phyloP scores from a whole-genome alignment of 2,113 vertebrate genomes.

The Poeciliopsis turrubarensis region DNA sequence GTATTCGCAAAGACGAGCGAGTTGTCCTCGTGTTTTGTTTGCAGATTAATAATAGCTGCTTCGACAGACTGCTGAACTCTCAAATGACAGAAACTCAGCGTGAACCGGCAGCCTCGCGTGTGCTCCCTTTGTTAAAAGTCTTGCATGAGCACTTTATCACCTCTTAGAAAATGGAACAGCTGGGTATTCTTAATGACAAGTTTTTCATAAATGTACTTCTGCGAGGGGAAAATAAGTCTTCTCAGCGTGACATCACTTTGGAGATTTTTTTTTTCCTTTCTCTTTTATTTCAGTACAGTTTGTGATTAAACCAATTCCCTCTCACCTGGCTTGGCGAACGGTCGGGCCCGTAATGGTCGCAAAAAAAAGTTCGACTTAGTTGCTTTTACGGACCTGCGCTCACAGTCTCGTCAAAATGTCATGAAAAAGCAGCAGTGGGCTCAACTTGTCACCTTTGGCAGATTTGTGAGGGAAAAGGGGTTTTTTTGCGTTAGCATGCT shows the following conservation, averaged over 20 bases:
- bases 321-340: conserved; percentile 5
- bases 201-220: conserved; percentile 34
- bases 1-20: conserved; percentile 25
- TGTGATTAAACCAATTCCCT: conserved; percentile 20
- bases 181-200: conserved; percentile 31
- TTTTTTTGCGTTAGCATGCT: conserved; percentile 35
- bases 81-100: conserved; percentile 36
- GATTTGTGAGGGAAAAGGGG: conserved; percentile 44
- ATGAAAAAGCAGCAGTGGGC: conserved; percentile 35
- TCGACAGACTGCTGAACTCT: conserved; percentile 25
- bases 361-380: conserved; percentile 19
- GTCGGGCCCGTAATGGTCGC: conserved; percentile 12
- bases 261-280: conserved; percentile 9
- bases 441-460: conserved; percentile 49
- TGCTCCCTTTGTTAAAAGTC: conserved; percentile 27
- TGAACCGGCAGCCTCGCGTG: conserved; percentile 28
- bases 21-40: conserved; percentile 44
- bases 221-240: conserved; percentile 7
- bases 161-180: conserved; percentile 31
- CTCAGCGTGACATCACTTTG: neutral
- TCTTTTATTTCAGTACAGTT: conserved; percentile 17
- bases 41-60: conserved; percentile 34
- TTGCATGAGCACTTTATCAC: conserved; percentile 25
- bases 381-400: conserved; percentile 29
- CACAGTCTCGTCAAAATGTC: conserved; percentile 54